phyloP scores from a whole-genome alignment of 2,888 invertebrate species.

The Hydroisotoma schaefferi region DNA sequence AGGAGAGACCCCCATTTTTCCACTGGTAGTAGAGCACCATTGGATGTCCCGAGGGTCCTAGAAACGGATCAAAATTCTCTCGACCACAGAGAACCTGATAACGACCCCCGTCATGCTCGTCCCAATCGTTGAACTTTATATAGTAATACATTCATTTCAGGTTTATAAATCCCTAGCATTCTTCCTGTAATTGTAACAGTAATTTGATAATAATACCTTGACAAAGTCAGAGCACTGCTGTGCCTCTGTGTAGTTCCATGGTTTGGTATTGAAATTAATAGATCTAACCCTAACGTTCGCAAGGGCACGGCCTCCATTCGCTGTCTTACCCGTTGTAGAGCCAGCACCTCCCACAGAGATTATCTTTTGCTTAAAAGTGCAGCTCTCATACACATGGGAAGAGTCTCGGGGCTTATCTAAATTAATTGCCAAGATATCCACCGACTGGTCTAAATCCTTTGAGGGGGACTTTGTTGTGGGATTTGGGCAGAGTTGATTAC shows the following conservation, averaged over 20 bases:
- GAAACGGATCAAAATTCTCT: constrained; percentile 34
- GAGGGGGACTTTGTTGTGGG: constrained; percentile 19
- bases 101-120: constrained; percentile 19
- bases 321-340: background rate
- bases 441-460: constrained; percentile 12
- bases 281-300: constrained; percentile 27
- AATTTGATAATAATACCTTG: constrained; percentile 17
- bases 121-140: constrained; percentile 25
- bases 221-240: constrained; percentile 30
- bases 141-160: background rate
- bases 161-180: background rate
- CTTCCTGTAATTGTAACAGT: background rate
- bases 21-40: constrained; percentile 39
- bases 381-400: constrained; percentile 11
- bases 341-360: too few relatives aligned
- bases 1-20: constrained; percentile 27
- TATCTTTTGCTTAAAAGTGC: constrained; percentile 17
- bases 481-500: constrained; percentile 32
- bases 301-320: background rate
- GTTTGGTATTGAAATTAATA: constrained; percentile 28
- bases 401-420: constrained; percentile 12
- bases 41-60: constrained; percentile 31
- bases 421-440: background rate
- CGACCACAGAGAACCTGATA: constrained; percentile 33
- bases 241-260: constrained; percentile 36